Percentiles rank a stretch among this genome's conserved stretches.
These are phyloP conservation scores for Branchellion lobata DNA, from an alignment of 2,888 invertebrate species.

Conservation along the genomic window DNA sequence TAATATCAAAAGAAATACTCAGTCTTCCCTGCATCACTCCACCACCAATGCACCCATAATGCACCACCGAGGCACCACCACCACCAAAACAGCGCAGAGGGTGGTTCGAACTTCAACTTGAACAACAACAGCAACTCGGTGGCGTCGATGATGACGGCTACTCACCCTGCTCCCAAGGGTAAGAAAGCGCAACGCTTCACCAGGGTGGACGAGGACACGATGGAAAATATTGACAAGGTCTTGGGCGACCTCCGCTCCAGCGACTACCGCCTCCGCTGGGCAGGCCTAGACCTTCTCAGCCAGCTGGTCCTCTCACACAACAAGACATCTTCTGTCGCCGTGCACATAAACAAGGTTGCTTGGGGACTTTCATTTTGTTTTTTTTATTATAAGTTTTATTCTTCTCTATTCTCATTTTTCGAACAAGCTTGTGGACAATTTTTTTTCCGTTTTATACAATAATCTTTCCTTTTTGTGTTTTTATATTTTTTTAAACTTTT, in stretches of 20 bases:
- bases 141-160: background rate
- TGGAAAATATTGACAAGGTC: conserved; percentile 44
- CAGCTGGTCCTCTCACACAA: conserved; percentile 56
- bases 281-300: conserved; percentile 57
- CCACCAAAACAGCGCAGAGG: background rate
- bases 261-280: conserved; percentile 60
- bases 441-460: background rate
- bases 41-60: too few species aligned
- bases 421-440: background rate
- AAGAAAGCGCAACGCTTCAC: background rate
- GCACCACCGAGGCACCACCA: too few species aligned
- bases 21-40: too few species aligned
- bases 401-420: background rate
- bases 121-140: background rate
- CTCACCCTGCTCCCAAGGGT: conserved; percentile 2
- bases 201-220: conserved; percentile 42
- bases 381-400: too few species aligned
- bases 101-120: background rate
- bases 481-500: too few species aligned
- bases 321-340: conserved; percentile 55
- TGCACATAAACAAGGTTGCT: conserved; percentile 59
- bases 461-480: background rate
- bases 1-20: too few species aligned
- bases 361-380: background rate
- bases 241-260: conserved; percentile 45